Evolutionary conservation across 2,888 invertebrate species (phyloP).

Genomic region (Uloborus plumipes): DNA sequence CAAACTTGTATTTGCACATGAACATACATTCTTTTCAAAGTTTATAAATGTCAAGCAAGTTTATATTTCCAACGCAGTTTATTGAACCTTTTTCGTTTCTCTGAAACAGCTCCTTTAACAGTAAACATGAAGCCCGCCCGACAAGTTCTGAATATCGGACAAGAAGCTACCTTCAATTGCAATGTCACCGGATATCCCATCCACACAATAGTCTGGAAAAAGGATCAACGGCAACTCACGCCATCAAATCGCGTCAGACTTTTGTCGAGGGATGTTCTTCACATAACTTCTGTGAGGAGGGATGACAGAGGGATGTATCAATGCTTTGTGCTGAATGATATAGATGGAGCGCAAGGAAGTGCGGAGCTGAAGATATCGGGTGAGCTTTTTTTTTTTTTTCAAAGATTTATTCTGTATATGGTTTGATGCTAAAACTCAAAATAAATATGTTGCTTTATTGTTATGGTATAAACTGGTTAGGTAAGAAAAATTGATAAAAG

Average conservation of each 20-base stretch:
- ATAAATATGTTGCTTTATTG: too few relatives aligned
- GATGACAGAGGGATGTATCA: slow-evolving; percentile 93
- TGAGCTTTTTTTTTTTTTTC: not conserved
- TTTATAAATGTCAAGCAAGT: too few relatives aligned
- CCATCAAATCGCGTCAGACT: slow-evolving; percentile 67
- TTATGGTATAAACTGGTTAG: too few relatives aligned
- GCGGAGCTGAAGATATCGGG: slow-evolving; percentile 84
- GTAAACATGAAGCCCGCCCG: slow-evolving; percentile 77
- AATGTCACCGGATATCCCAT: slow-evolving; percentile 88
- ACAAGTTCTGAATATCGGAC: slow-evolving; percentile 85
- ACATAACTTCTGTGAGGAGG: slow-evolving; percentile 79
- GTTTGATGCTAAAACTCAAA: too few relatives aligned
- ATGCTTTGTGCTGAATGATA: slow-evolving; percentile 86
- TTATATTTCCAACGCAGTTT: too few relatives aligned
- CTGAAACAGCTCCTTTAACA: slow-evolving; percentile 79
- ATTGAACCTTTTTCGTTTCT: not conserved
- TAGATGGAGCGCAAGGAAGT: slow-evolving; percentile 86
- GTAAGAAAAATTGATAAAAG: too few relatives aligned
- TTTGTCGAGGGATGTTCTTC: slow-evolving; percentile 69
- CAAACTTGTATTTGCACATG: too few relatives aligned
- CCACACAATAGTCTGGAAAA: slow-evolving; percentile 83
- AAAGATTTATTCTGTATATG: too few relatives aligned
- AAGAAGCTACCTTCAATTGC: slow-evolving; percentile 88
- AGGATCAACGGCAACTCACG: slow-evolving; percentile 80
- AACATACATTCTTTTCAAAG: too few relatives aligned